phyloP scores from a whole-genome alignment of 2,113 vertebrate genomes.

The Oplegnathus fasciatus region DNA sequence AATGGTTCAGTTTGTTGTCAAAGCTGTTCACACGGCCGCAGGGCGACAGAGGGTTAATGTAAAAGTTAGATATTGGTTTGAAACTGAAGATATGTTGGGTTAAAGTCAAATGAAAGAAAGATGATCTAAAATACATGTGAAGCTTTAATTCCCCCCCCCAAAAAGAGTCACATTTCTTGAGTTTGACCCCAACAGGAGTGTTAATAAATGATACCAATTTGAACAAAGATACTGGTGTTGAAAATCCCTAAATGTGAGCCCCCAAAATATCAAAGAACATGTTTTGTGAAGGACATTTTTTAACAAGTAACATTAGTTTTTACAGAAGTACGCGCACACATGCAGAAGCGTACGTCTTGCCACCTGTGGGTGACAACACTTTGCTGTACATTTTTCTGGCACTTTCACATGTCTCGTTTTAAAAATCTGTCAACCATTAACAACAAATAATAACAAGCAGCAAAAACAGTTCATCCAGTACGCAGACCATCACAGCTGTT shows the following conservation, averaged over 20 bases:
- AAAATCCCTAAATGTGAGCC: neutral
- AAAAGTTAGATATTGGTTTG: neutral
- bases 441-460: constrained; percentile 85
- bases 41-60: neutral
- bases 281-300: neutral
- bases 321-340: too few species aligned
- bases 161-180: neutral
- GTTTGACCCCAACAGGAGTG: neutral
- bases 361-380: constrained; percentile 7
- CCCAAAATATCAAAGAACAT: neutral
- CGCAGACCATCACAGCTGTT: constrained; percentile 66
- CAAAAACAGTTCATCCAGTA: constrained; percentile 77
- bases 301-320: neutral
- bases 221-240: neutral
- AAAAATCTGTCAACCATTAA: constrained; percentile 84
- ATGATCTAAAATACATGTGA: neutral
- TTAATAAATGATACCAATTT: neutral
- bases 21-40: neutral
- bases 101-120: neutral
- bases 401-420: constrained; percentile 69
- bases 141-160: neutral
- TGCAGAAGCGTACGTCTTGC: neutral
- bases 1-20: constrained; percentile 17
- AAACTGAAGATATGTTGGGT: neutral
- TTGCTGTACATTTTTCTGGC: constrained; percentile 26